Evolutionary conservation across 2,797 vertebrate genomes (phyloP).

Genomic region (Anisognathus igniventris): DNA sequence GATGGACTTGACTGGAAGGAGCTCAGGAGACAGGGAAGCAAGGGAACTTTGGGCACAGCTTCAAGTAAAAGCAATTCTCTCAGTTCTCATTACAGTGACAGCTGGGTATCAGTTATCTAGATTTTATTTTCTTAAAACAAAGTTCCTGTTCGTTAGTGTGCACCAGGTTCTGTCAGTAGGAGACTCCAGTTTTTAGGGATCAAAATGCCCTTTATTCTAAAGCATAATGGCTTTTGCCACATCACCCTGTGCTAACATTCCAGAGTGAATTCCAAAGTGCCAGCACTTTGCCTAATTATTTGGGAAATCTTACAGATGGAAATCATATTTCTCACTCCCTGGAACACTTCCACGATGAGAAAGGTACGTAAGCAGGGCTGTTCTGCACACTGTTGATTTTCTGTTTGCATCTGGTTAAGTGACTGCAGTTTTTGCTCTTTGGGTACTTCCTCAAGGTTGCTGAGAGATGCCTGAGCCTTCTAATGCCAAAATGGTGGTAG

Average conservation of each 20-base stretch:
- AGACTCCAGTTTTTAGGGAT: neutral
- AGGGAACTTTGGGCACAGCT: slow-evolving; percentile 88
- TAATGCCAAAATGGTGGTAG: neutral
- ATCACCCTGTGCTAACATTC: neutral
- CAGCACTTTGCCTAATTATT: neutral
- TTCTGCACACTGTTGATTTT: neutral
- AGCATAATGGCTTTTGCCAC: neutral
- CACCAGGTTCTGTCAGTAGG: neutral
- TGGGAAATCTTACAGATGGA: neutral
- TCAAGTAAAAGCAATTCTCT: slow-evolving; percentile 76
- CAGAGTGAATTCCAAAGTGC: neutral
- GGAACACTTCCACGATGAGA: neutral
- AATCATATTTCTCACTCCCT: neutral
- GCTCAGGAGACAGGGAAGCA: slow-evolving; percentile 86
- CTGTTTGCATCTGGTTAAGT: neutral
- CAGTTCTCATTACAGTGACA: neutral
- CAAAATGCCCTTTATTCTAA: neutral
- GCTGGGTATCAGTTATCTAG: neutral
- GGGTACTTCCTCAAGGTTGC: neutral
- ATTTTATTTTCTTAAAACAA: neutral
- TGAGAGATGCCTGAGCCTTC: neutral
- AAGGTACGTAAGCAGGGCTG: neutral
- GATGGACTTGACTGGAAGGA: slow-evolving; percentile 83
- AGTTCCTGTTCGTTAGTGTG: neutral
- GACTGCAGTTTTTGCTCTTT: neutral